Conservation (phyloP, 1,140 invertebrate species). For the Neodiprion virginianus region DNA sequence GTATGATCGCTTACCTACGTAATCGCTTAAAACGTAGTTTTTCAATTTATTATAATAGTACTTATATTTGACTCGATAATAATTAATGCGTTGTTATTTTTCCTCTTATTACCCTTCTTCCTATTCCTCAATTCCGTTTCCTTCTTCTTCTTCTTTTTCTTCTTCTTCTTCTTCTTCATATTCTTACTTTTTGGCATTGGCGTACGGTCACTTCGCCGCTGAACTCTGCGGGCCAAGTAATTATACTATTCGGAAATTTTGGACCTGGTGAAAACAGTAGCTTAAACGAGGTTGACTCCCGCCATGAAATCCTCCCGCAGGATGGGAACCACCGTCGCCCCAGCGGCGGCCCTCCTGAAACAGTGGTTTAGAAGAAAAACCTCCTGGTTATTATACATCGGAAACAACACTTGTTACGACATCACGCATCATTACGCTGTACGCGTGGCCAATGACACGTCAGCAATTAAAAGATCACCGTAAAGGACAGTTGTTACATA, state of each 20-base stretch:
- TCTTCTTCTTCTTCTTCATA: too few relatives aligned
- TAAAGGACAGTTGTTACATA: too few relatives aligned
- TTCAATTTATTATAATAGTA: neutral
- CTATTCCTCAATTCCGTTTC: neutral
- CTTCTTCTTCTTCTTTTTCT: neutral
- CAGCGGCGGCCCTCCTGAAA: slow-evolving; percentile 50
- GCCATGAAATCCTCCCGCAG: slow-evolving; percentile 51
- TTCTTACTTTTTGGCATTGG: too few relatives aligned
- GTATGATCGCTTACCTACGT: neutral
- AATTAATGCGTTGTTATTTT: slow-evolving; percentile 3
- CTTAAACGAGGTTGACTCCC: slow-evolving; percentile 44
- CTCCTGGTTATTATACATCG: slow-evolving; percentile 10
- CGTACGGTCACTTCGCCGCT: too few relatives aligned
- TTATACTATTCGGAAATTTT: neutral
- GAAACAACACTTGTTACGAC: neutral
- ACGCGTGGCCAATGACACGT: neutral
- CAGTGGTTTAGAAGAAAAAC: slow-evolving; percentile 21
- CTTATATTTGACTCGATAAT: slow-evolving; percentile 5
- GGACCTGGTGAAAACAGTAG: slow-evolving; percentile 1
- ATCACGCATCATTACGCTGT: slow-evolving; percentile 21
- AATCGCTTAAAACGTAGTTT: neutral
- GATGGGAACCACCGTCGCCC: slow-evolving; percentile 47
- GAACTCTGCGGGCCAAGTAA: neutral
- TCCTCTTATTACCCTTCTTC: neutral
- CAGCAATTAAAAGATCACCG: too few relatives aligned